Evolutionary conservation across 2,888 invertebrate species (phyloP).

Genomic region (Catocala sponsa): DNA sequence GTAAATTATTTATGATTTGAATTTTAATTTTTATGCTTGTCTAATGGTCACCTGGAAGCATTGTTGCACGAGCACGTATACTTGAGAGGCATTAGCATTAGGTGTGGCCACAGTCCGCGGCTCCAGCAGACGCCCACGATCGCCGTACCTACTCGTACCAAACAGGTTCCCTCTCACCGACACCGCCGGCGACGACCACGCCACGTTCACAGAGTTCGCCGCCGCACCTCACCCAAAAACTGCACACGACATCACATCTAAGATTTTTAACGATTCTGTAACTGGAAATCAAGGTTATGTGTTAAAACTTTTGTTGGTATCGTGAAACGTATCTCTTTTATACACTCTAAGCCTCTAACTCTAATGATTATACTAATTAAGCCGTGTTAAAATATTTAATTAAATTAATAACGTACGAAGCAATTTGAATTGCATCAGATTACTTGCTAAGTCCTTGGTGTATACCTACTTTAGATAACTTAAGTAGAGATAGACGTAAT

Average conservation of each 20-base stretch:
- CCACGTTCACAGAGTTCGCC: conserved; percentile 49
- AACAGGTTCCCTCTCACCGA: conserved; percentile 85
- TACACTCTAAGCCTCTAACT: too few relatives aligned
- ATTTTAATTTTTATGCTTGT: too few relatives aligned
- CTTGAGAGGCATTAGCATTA: conserved; percentile 43
- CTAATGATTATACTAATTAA: too few relatives aligned
- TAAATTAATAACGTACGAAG: neutral
- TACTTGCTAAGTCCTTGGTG: neutral
- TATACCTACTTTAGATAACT: conserved; percentile 5
- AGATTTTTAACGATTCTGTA: neutral
- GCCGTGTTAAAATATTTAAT: neutral
- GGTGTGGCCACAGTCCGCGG: conserved; percentile 53
- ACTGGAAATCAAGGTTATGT: neutral
- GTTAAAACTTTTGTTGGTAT: neutral
- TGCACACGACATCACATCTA: conserved; percentile 23
- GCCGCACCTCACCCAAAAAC: conserved; percentile 38
- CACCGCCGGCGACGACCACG: conserved; percentile 57
- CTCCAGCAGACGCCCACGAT: conserved; percentile 71
- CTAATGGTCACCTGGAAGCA: too few relatives aligned
- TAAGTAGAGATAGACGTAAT: neutral
- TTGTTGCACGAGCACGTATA: too few relatives aligned
- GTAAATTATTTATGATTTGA: neutral
- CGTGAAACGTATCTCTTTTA: too few relatives aligned
- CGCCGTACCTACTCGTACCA: conserved; percentile 51
- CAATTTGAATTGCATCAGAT: neutral